A percentile compares a stretch with the other conserved stretches of the same genome.
Conservation (phyloP, 2,113 vertebrate species). For the Megaptera novaeangliae region DNA sequence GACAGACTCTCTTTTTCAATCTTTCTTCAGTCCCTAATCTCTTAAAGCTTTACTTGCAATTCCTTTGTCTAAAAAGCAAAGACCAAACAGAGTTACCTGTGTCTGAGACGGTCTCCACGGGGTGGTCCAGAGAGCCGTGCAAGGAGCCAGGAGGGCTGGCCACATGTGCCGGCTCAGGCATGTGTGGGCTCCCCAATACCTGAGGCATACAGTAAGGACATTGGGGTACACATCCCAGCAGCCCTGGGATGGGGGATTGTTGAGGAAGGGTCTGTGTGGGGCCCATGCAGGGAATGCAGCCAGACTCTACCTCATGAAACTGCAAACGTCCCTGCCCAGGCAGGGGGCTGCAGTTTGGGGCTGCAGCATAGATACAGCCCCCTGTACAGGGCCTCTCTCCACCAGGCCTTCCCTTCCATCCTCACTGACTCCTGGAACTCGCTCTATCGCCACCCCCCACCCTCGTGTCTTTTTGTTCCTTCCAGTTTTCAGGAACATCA, state of each 20-base stretch:
- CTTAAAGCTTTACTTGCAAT: neutral
- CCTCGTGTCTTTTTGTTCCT: neutral
- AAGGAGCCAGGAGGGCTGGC: neutral
- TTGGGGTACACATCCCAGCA: neutral
- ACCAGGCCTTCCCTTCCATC: too few species aligned
- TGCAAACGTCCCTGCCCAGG: too few species aligned
- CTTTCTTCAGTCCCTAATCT: constrained; percentile 20
- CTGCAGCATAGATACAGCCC: rapidly evolving
- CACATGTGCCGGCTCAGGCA: rapidly evolving
- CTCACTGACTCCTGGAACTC: neutral
- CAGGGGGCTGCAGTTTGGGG: neutral
- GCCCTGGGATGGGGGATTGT: neutral
- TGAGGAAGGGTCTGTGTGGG: neutral
- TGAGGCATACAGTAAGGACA: neutral
- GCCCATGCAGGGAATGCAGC: neutral
- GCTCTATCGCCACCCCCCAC: rapidly evolving
- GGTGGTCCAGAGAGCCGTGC: neutral
- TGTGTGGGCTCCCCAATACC: neutral
- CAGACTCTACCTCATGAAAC: neutral
- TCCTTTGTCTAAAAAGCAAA: constrained; percentile 15
- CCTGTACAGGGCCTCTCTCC: neutral
- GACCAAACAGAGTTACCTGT: neutral
- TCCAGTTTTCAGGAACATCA: neutral
- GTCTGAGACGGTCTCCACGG: neutral
- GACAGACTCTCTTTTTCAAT: neutral